Conservation (phyloP, 2,113 vertebrate species). For the Potamarius usumacintae region DNA sequence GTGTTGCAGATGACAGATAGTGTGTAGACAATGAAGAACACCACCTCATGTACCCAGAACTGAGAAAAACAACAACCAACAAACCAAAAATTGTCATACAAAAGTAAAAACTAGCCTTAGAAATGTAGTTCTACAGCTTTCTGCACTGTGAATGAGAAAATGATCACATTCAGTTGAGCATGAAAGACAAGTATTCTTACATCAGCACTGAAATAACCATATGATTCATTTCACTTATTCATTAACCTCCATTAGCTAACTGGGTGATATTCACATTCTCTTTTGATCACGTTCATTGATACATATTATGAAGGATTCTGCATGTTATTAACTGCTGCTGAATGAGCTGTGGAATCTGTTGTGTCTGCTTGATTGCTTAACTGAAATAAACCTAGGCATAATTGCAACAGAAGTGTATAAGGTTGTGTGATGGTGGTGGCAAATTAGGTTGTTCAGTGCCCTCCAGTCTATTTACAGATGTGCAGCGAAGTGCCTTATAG, state of each 20-base stretch:
- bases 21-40: constrained; percentile 27
- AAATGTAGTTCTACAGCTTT: constrained; percentile 27
- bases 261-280: constrained; percentile 54
- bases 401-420: constrained; percentile 75
- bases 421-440: constrained; percentile 59
- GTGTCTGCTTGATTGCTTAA: constrained; percentile 73
- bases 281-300: constrained; percentile 67
- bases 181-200: constrained; percentile 45
- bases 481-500: constrained; percentile 71
- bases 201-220: constrained; percentile 38
- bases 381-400: constrained; percentile 77
- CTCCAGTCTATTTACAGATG: constrained; percentile 78
- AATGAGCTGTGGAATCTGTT: constrained; percentile 70
- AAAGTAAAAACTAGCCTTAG: constrained; percentile 25
- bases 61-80: constrained; percentile 14
- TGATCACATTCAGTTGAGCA: constrained; percentile 13
- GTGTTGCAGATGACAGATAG: constrained; percentile 28
- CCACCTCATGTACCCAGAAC: constrained; percentile 31
- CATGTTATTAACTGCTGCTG: constrained; percentile 68
- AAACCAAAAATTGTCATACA: not conserved
- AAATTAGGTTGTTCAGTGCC: constrained; percentile 75
- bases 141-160: constrained; percentile 29
- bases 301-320: constrained; percentile 66
- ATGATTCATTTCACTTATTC: constrained; percentile 34
- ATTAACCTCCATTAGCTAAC: constrained; percentile 47